Percentiles rank a stretch among this genome's conserved stretches.
These are phyloP conservation scores for Papilio helenus DNA, from an alignment of 1,140 invertebrate species.

Conservation along the genomic window DNA sequence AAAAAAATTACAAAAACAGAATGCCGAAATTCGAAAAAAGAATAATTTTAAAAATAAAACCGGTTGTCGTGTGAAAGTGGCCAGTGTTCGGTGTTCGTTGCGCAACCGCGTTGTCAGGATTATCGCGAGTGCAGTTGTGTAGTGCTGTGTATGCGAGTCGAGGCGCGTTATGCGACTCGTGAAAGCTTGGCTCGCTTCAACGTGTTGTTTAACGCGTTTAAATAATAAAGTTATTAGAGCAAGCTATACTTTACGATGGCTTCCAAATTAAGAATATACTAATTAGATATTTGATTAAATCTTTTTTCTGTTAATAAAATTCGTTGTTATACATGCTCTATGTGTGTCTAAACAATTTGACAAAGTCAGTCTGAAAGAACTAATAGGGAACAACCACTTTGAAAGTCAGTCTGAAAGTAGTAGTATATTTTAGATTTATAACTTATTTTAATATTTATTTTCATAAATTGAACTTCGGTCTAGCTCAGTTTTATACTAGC, in stretches of 20 bases:
- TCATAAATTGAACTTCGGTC: neutral
- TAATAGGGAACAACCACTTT: no score
- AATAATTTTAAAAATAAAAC: slow-evolving; percentile 18
- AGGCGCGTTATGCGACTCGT: slow-evolving; percentile 30
- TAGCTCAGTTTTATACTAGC: neutral
- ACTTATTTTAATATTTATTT: neutral
- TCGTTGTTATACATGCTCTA: no score
- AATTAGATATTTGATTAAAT: no score
- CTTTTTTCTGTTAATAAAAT: no score
- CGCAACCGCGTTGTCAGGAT: slow-evolving; percentile 30
- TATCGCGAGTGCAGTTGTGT: slow-evolving; percentile 15
- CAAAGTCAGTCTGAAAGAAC: no score
- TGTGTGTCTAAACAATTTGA: no score
- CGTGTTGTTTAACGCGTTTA: slow-evolving; percentile 36
- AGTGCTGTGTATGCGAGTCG: slow-evolving; percentile 23
- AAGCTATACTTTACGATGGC: slow-evolving; percentile 17
- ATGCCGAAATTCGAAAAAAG: neutral
- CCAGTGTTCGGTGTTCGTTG: slow-evolving; percentile 25
- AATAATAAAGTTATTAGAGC: slow-evolving; percentile 34
- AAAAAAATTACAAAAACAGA: neutral
- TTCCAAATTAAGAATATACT: neutral
- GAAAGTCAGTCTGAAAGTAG: no score
- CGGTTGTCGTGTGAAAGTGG: slow-evolving; percentile 29
- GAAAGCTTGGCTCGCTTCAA: slow-evolving; percentile 26
- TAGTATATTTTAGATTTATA: no score